Base-by-base conservation (phyloP, 2,888 invertebrate genomes). In the Rhyacophila evoluta region DNA sequence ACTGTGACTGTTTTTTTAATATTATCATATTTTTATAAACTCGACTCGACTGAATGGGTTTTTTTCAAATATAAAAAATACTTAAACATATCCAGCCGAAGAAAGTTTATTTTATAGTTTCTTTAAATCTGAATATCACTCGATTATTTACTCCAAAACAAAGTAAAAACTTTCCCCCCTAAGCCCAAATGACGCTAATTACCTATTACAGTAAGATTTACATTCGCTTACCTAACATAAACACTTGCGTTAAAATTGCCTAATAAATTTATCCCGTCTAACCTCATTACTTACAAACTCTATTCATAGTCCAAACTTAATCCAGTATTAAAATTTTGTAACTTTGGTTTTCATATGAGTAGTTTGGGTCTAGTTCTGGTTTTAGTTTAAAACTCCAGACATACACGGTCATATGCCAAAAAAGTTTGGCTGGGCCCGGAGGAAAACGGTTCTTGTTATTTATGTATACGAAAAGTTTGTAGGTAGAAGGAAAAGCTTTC, bases 181-280 rank as follows among this genome's bases (percentile, higher is more conserved):
- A 25, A 15, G 55, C 55, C 19, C 25, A 55, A 55, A 55, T 55
- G 55, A 55, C 55, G 55, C 55, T 55, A 55, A 55, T 55, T 55
- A 55, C 55, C 55, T 55, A 55, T 55, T 55, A 55, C 55, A 55
- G 55, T 55, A 55, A 55, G 55, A 55, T 55, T 55, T 55, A 55
- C 55, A 19, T 55, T 55, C 55, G 55, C 55, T 55, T 8, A 55
- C 55, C 55, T 55, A 1, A 55, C 55, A 55, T 55, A 55, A 55
- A 55, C 55, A 55, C 55, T 55, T 55, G 55, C 55, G 55, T 55
- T 55, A 55, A 55, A 55, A 55, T 55, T 55, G 55, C 55, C 55
- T 55, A 55, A 55, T 55, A 55, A 41, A 55, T 55, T 55, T 55
- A 55, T 55, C 19, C 55, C 2, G 55, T 55, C 55, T 55, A 55